Conservation (phyloP, 2,797 vertebrate species). For the Xyrichtys novacula region DNA sequence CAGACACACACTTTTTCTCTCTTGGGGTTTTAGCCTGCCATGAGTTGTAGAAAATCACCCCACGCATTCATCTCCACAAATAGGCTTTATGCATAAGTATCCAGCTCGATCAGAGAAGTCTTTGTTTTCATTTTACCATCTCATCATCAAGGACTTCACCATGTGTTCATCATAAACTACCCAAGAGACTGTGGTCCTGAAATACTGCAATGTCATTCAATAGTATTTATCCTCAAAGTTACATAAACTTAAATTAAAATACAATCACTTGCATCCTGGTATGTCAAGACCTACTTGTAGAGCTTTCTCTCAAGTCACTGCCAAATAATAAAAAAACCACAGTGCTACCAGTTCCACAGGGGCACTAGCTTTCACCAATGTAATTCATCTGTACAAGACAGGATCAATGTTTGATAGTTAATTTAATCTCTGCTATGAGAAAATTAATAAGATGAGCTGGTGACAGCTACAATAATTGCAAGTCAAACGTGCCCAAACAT, state of each 20-base stretch:
- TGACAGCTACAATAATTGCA: not conserved
- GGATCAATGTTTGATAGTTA: not conserved
- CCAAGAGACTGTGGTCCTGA: slow-evolving; percentile 36
- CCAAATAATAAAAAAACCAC: slow-evolving; percentile 23
- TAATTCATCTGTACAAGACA: not conserved
- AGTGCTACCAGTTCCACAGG: not conserved
- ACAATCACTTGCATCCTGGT: slow-evolving; percentile 12
- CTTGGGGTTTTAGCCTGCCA: slow-evolving; percentile 41
- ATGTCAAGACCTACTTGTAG: slow-evolving; percentile 14
- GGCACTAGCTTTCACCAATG: not conserved
- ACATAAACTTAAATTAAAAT: slow-evolving; percentile 29
- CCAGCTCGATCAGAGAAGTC: slow-evolving; percentile 47
- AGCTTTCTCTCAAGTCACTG: not conserved
- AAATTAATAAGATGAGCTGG: not conserved
- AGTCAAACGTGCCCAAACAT: not conserved
- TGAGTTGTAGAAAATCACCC: slow-evolving; percentile 54
- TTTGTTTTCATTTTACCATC: slow-evolving; percentile 70
- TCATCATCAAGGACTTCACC: slow-evolving; percentile 39
- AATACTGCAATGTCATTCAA: slow-evolving; percentile 39
- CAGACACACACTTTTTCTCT: slow-evolving; percentile 18
- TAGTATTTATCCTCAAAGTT: slow-evolving; percentile 33
- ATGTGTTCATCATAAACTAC: slow-evolving; percentile 43
- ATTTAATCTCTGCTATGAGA: not conserved
- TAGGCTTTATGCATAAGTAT: slow-evolving; percentile 50
- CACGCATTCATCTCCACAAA: slow-evolving; percentile 48